Conservation (phyloP, 2,888 invertebrate genomes). For the Acrobeloides nanus region DNA sequence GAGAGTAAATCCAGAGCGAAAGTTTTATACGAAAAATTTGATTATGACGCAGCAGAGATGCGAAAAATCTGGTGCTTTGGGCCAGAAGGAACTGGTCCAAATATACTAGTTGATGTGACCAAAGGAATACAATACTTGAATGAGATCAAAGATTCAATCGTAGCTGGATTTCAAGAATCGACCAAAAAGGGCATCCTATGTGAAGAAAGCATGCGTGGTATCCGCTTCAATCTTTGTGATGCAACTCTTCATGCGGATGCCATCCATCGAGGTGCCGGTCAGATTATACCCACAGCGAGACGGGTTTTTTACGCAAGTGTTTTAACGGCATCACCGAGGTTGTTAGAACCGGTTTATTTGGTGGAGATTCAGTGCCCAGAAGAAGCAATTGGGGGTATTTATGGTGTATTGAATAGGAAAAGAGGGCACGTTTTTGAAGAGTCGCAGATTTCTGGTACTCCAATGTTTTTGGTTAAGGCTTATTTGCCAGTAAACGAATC, state of each 20-base stretch:
- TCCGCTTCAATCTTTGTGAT: slow-evolving; percentile 94
- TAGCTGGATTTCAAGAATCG: slow-evolving; percentile 69
- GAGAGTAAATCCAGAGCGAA: slow-evolving; percentile 90
- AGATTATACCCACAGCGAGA: slow-evolving; percentile 66
- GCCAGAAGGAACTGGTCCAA: slow-evolving; percentile 96
- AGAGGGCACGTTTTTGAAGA: slow-evolving; percentile 97
- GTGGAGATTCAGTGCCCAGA: slow-evolving; percentile 80
- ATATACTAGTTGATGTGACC: slow-evolving; percentile 91
- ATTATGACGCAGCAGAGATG: slow-evolving; percentile 92
- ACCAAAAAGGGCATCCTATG: slow-evolving; percentile 97
- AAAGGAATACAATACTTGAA: slow-evolving; percentile 99
- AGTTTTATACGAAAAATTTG: slow-evolving; percentile 87
- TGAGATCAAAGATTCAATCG: slow-evolving; percentile 84
- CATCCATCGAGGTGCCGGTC: slow-evolving; percentile 99
- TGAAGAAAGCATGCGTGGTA: slow-evolving; percentile 92
- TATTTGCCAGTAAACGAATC: slow-evolving; percentile 99
- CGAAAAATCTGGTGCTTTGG: slow-evolving; percentile 75
- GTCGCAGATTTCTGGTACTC: slow-evolving; percentile 72
- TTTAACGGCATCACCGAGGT: slow-evolving; percentile 82
- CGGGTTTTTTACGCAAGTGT: slow-evolving; percentile 91
- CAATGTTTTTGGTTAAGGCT: slow-evolving; percentile 97
- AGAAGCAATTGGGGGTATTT: slow-evolving; percentile 65
- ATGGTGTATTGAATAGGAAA: slow-evolving; percentile 68
- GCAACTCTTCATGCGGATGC: slow-evolving; percentile 98
- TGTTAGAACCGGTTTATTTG: slow-evolving; percentile 98